Evolutionary conservation across 2,113 vertebrate species (phyloP).

Genomic region (Oenanthe oenanthe): DNA sequence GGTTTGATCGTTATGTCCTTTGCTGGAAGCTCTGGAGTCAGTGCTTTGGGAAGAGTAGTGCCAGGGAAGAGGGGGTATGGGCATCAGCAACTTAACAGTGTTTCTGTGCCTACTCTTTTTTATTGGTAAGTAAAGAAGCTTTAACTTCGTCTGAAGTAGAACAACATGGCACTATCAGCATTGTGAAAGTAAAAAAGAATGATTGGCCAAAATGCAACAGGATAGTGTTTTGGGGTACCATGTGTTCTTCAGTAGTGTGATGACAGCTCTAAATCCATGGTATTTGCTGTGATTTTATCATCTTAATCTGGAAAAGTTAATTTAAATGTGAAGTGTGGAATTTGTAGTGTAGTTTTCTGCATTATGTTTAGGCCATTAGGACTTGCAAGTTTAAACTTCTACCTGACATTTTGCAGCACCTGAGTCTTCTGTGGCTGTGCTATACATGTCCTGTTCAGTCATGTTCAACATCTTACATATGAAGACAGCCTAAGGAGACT

Average conservation of each 20-base stretch:
- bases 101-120: not conserved
- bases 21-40: not conserved
- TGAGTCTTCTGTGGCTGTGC: not conserved
- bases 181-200: not conserved
- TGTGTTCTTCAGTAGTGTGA: not conserved
- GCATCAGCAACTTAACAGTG: not conserved
- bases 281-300: not conserved
- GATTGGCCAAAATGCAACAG: not conserved
- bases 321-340: not conserved
- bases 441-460: not conserved
- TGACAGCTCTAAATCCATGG: not conserved
- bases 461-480: not conserved
- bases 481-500: not conserved
- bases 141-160: not conserved
- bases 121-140: not conserved
- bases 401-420: not conserved
- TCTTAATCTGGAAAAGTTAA: not conserved
- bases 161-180: not conserved
- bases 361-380: not conserved
- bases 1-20: not conserved
- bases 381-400: not conserved
- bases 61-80: not conserved
- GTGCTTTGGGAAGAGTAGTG: not conserved
- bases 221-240: not conserved
- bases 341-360: not conserved